Conservation (phyloP, 2,888 invertebrate species). For the Nemoura dubitans region DNA sequence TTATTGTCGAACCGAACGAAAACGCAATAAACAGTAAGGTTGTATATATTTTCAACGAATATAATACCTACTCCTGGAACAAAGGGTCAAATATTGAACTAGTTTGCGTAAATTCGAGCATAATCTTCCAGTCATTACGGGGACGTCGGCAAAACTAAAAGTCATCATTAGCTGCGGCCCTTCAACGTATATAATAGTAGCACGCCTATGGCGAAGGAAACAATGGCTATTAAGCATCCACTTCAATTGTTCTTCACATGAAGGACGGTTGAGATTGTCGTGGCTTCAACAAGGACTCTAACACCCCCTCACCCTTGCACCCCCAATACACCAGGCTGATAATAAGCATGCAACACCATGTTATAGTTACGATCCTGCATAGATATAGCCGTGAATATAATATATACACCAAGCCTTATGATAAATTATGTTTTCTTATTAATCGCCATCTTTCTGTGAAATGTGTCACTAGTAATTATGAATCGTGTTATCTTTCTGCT, state of each 20-base stretch:
- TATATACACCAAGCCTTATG: not conserved
- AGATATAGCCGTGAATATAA: not conserved
- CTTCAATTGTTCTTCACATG: not conserved
- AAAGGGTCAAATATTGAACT: not conserved
- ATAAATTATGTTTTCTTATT: constrained; percentile 26
- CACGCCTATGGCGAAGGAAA: not conserved
- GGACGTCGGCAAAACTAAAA: too few relatives aligned
- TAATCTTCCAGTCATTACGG: not conserved
- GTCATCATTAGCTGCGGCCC: not conserved
- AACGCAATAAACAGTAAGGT: not conserved
- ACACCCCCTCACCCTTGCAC: not conserved
- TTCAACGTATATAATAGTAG: not conserved
- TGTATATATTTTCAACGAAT: not conserved
- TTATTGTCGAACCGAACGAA: constrained; percentile 7
- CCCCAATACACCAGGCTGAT: not conserved
- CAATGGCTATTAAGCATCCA: constrained; percentile 5
- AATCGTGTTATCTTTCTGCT: constrained; percentile 33
- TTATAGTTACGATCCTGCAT: too few relatives aligned
- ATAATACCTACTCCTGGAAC: too few relatives aligned
- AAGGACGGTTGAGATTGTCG: not conserved
- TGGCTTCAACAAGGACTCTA: not conserved
- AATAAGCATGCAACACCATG: not conserved
- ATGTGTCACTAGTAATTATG: constrained; percentile 39
- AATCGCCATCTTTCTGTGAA: constrained; percentile 36
- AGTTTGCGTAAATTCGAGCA: not conserved